Evolutionary conservation across 1,140 invertebrate species (phyloP), one percentile per base, ranked within the genome.

Genomic region (Helicoverpa zea): DNA sequence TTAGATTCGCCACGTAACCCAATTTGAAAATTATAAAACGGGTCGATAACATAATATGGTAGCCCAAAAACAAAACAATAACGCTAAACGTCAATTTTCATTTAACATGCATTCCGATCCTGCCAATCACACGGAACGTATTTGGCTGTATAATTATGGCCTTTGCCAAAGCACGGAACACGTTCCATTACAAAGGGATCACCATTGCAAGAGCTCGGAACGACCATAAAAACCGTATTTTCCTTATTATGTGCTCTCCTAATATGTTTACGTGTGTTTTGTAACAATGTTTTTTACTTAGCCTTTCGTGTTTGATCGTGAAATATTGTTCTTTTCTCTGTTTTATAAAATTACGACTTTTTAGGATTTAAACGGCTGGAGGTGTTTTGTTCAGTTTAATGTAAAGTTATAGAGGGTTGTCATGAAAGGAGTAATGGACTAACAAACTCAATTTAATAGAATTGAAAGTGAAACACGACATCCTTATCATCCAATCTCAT

Each of bases 111-210:
- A 61, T 43, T 61, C 12, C 43, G 16, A 64, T 77, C 18, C 43
- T 52, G 35, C 18, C 61, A 66, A 59, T 18, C 68, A 76, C 86
- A 91, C 84, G 85, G 83, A 90, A 52, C 18, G 68, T 72, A 43
- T 89, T 89, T 90, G 86, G 84, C 83, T 84, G 85, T 77, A 86
- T 89, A 92, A 91, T 91, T 92, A 91, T 92, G 52, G 59, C 61
- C 14, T 93, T 89, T 89, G 85, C 88, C 87, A 63, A 30, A 78
- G 77, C 77, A 68, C 35, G 77, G 77, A 80, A 80, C 74, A 82
- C 84, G 84, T 91, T 88, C 87, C 88, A 91, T 92, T 91, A 91
- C 85, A 74, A 77, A 86, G 85, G 89, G 87, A 90, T 92, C 86
- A 88, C 75, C 61, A 77, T 79, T 79, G 61, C 81, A 74, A 75